Evolutionary conservation across 2,888 invertebrate genomes (phyloP).

Genomic region (Rotaria magnacalcarata): DNA sequence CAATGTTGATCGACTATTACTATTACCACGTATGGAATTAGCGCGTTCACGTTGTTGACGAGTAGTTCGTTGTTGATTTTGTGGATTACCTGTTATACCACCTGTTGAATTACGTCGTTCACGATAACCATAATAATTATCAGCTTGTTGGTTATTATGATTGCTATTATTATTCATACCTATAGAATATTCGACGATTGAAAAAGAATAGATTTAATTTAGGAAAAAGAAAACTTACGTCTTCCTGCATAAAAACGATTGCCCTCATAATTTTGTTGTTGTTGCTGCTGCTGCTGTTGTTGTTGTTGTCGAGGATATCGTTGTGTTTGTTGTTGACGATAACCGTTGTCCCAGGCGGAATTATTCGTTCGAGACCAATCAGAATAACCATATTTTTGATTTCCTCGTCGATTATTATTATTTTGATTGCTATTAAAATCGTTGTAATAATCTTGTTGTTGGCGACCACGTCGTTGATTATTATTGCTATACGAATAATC

Average conservation of each 20-base stretch:
- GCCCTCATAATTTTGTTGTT: conserved; percentile 35
- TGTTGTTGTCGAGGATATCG: conserved; percentile 38
- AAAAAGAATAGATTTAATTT: too few relatives aligned
- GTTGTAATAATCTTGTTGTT: conserved; percentile 18
- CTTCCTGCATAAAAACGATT: neutral
- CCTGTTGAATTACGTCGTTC: conserved; percentile 12
- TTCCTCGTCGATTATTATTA: conserved; percentile 16
- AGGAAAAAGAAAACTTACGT: neutral
- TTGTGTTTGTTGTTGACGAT: conserved; percentile 43
- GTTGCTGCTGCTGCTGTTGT: conserved; percentile 18
- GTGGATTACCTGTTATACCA: conserved; percentile 8
- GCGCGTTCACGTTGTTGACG: conserved; percentile 39
- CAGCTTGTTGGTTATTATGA: neutral
- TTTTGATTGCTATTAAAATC: neutral
- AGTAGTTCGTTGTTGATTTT: conserved; percentile 24
- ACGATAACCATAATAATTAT: neutral
- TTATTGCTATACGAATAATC: neutral
- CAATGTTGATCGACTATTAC: conserved; percentile 59
- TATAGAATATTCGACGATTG: too few relatives aligned
- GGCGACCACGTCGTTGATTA: neutral
- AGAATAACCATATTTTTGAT: neutral
- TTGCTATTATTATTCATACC: neutral
- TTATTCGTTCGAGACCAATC: conserved; percentile 37
- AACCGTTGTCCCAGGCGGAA: conserved; percentile 16
- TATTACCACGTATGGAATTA: conserved; percentile 26